phyloP scores from a whole-genome alignment of 2,888 invertebrate species.

The Phortica okadai region DNA sequence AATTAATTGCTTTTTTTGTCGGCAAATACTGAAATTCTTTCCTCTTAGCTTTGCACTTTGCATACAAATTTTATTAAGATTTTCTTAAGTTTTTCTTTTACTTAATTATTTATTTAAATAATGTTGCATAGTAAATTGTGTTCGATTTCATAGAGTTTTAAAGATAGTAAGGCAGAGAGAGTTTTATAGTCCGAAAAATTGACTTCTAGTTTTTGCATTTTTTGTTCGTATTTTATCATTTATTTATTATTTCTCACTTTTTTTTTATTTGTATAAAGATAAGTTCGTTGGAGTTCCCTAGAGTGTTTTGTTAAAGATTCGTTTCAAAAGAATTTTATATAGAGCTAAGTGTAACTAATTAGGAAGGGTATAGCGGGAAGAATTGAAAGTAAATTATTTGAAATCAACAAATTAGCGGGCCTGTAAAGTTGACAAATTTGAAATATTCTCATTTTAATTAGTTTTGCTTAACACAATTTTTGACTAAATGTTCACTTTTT shows the following conservation, averaged over 20 bases:
- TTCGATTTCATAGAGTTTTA: slow-evolving; percentile 5
- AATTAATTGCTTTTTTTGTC: slow-evolving; percentile 1
- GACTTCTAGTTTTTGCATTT: slow-evolving; percentile 2
- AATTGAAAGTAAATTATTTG: too few species aligned
- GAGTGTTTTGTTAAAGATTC: slow-evolving; percentile 2
- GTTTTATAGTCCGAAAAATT: slow-evolving; percentile 22
- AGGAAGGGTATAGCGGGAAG: too few species aligned
- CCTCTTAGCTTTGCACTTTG: not conserved
- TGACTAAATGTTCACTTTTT: not conserved
- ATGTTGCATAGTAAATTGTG: not conserved
- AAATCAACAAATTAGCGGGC: too few species aligned
- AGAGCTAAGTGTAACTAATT: not conserved
- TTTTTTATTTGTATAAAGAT: not conserved
- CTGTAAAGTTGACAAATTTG: too few species aligned
- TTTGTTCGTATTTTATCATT: not conserved
- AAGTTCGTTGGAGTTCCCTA: slow-evolving; percentile 20
- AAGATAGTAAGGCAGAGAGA: slow-evolving; percentile 13
- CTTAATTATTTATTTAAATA: slow-evolving; percentile 30
- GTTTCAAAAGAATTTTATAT: not conserved
- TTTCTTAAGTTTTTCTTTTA: not conserved
- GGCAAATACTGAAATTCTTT: not conserved
- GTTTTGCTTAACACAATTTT: slow-evolving; percentile 53
- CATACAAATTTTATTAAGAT: not conserved
- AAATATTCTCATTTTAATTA: not conserved
- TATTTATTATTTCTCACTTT: too few species aligned